Percentiles rank a stretch among this genome's conserved stretches.
These are phyloP conservation scores for Ianthella basta DNA, from an alignment of 37 sponge, comb jelly and placozoan species.

Conservation along the genomic window DNA sequence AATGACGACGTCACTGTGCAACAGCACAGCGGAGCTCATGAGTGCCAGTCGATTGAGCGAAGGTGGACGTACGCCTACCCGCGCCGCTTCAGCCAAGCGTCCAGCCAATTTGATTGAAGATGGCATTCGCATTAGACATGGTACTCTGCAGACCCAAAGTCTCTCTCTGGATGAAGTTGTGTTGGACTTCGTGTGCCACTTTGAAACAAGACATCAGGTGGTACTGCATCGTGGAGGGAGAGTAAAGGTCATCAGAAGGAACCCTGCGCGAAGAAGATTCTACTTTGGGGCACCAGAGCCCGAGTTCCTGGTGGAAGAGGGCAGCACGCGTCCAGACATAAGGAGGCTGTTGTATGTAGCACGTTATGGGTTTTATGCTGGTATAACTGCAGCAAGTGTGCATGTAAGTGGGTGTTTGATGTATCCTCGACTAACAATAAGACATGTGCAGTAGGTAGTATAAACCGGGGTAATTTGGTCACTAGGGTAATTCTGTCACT, in stretches of 20 bases:
- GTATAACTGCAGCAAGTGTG: slow-evolving; percentile 18
- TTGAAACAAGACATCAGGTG: neutral
- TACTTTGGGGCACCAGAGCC: neutral
- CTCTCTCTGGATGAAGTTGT: slow-evolving; percentile 23
- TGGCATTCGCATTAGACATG: slow-evolving; percentile 28
- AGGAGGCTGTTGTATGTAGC: slow-evolving; percentile 40
- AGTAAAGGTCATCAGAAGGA: neutral
- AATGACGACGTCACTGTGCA: no score
- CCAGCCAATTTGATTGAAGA: neutral
- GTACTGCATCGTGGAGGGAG: slow-evolving; percentile 13
- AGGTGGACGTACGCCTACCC: no score
- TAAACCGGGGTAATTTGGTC: no score
- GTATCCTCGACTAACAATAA: neutral
- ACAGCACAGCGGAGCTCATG: no score
- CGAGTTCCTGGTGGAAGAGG: neutral
- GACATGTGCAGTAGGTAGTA: no score
- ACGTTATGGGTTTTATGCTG: slow-evolving; percentile 49
- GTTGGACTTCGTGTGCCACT: slow-evolving; percentile 7
- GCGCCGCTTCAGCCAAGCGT: neutral
- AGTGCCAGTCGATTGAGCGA: no score
- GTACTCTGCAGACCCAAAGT: neutral
- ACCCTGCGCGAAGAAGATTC: neutral
- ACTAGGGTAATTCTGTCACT: no score
- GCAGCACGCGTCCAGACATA: neutral
- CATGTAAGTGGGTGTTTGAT: slow-evolving; percentile 16